Evolutionary conservation across 2,888 invertebrate genomes (phyloP), one percentile per base, ranked within the genome.

Genomic region (Aporophyla lueneburgensis): DNA sequence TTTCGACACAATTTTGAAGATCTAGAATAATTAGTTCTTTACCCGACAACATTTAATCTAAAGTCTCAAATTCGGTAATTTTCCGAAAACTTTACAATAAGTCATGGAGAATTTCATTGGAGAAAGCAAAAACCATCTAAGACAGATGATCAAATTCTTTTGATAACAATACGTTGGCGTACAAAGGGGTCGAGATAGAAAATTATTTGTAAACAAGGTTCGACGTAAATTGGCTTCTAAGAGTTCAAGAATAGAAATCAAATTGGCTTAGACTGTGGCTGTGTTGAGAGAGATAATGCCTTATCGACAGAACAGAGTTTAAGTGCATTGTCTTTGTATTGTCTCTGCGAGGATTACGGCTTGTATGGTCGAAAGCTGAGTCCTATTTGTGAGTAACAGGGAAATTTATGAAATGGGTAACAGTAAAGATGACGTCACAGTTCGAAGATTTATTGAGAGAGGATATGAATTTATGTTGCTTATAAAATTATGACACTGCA

Each of bases 91-190:
- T 83, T 85, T 58, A 76, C 70, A 85, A 81, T 75, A 73, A 81
- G 72, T 75, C 79, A 69, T 74, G 51, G 43, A 78, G 63, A 81
- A 78, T 84, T 86, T 88, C 71, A 76, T 80, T 74, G 84, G 33
- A 73, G 73, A 80, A 85, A 87, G 76, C 84, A 88, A 87, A 86
- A 85, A 74, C 83, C 83, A 87, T 87, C 88, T 79, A 73, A 87
- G 76, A 85, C 86, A 87, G 89, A 89, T 87, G 91, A 91, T 91
- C 89, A 91, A 90, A 91, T 89, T 90, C 89, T 92, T 90, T 89
- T 89, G 91, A 92, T 89, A 91, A 88, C 88, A 86, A 88, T 86
- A 87, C 84, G 80, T 83, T 74, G 78, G 72, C 79, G 84, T 86
- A 89, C 90, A 91, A 91, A 90, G 87, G 87, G 78, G 77, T 86